phyloP scores from a whole-genome alignment of 1,140 invertebrate genomes.

The Lycorma delicatula region DNA sequence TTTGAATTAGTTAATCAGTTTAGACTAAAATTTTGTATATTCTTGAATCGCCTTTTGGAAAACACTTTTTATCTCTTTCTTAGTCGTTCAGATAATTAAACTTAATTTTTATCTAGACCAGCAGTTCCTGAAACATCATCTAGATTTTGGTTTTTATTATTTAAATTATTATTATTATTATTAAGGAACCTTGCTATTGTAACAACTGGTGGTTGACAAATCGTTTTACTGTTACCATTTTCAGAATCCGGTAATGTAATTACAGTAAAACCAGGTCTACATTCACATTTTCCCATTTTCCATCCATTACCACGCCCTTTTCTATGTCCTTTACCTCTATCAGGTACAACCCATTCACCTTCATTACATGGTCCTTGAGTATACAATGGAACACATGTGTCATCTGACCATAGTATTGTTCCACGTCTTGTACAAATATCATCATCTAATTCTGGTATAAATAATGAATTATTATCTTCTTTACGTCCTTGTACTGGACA shows the following conservation, averaged over 20 bases:
- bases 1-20: no score
- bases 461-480: background rate
- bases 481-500: background rate
- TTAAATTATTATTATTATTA: constrained; percentile 27
- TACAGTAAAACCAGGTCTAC: constrained; percentile 54
- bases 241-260: constrained; percentile 29
- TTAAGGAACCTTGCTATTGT: constrained; percentile 43
- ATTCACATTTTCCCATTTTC: constrained; percentile 47
- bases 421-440: constrained; percentile 25
- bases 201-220: constrained; percentile 41
- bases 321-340: constrained; percentile 33
- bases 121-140: no score
- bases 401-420: constrained; percentile 24
- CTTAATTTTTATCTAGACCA: no score
- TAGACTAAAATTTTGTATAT: no score
- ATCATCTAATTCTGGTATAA: background rate
- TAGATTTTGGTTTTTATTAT: no score
- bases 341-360: constrained; percentile 61
- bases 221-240: constrained; percentile 32
- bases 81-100: no score
- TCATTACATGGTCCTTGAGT: constrained; percentile 51
- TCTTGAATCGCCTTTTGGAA: no score
- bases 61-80: no score
- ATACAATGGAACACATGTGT: constrained; percentile 27
- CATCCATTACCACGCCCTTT: constrained; percentile 30